phyloP scores from a whole-genome alignment of 2,113 vertebrate species.

The Catharus minimus region DNA sequence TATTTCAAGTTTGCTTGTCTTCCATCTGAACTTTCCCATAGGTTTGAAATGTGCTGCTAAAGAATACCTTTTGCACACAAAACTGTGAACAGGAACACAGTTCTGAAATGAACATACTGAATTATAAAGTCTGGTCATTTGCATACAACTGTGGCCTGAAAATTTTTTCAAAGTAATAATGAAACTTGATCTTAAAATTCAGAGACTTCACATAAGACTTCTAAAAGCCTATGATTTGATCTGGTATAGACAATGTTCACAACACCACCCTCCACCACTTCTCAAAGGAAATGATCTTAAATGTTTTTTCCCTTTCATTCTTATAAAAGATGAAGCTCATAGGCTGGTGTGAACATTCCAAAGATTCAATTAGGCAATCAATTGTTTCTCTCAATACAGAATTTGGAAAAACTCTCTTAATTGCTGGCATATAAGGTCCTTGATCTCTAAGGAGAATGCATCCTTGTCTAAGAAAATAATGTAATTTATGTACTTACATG shows the following conservation, averaged over 20 bases:
- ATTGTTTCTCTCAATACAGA: background rate
- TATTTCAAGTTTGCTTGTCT: background rate
- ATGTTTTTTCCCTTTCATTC: background rate
- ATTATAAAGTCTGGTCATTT: background rate
- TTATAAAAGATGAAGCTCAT: background rate
- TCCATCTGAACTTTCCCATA: background rate
- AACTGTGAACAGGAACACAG: background rate
- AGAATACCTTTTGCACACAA: background rate
- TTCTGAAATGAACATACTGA: background rate
- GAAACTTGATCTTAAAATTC: background rate
- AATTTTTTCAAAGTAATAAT: background rate
- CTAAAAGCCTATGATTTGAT: background rate
- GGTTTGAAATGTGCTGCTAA: background rate
- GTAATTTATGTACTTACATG: background rate
- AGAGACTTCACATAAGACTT: background rate
- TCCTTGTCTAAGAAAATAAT: background rate
- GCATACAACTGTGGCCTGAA: background rate
- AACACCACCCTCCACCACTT: background rate
- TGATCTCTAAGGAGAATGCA: background rate
- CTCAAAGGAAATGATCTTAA: background rate
- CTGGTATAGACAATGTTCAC: background rate
- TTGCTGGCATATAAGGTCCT: background rate
- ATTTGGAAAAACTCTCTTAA: background rate
- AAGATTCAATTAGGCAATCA: background rate
- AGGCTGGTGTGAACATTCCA: background rate